Percentiles rank a stretch among this genome's conserved stretches.
Evolutionary conservation across 2,888 invertebrate species (phyloP).

Genomic region (Drepanosiphum platanoidis): DNA sequence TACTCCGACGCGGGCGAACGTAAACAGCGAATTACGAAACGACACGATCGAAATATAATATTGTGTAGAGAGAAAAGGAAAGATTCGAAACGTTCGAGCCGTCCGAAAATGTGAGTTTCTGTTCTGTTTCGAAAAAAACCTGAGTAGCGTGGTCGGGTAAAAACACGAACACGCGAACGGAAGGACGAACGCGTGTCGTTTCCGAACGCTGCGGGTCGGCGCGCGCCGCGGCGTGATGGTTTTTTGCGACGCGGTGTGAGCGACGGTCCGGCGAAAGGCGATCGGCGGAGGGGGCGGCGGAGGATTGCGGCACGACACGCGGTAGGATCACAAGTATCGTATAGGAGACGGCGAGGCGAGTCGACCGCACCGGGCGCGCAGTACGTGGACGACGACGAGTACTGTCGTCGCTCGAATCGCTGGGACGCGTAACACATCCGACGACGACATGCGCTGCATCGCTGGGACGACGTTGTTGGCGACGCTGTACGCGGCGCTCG

Average conservation of each 20-base stretch:
- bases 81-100: no score
- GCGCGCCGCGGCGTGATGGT: not conserved
- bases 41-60: no score
- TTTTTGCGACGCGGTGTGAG: not conserved
- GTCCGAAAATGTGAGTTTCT: no score
- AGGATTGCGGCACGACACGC: not conserved
- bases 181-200: no score
- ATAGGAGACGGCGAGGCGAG: not conserved
- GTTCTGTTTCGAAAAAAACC: not conserved
- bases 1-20: no score
- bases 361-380: not conserved
- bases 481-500: not conserved
- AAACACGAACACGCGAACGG: no score
- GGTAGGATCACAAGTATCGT: no score
- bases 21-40: no score
- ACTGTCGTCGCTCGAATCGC: not conserved
- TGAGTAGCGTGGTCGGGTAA: not conserved
- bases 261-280: not conserved
- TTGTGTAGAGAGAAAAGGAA: no score
- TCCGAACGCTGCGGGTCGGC: no score
- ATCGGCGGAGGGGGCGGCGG: not conserved
- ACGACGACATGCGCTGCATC: not conserved
- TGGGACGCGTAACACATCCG: not conserved
- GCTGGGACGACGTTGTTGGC: not conserved
- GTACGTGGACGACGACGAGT: no score